phyloP scores from a whole-genome alignment of 1,140 invertebrate genomes.

The Neelides sp. region DNA sequence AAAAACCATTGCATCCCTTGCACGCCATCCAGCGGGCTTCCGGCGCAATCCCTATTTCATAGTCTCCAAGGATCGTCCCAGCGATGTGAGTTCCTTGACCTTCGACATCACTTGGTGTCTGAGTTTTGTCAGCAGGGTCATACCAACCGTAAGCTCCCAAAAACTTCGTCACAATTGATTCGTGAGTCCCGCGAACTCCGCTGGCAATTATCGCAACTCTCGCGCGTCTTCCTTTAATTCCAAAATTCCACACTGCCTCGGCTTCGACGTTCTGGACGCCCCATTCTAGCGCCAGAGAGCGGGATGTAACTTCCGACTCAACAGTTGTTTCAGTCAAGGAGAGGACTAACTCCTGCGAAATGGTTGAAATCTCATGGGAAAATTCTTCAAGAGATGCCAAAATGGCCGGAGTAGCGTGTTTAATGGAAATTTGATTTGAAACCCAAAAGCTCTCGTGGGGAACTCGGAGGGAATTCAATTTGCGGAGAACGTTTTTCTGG shows the following conservation, averaged over 20 bases:
- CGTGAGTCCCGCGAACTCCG: background rate
- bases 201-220: background rate
- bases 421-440: too few species aligned
- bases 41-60: constrained; percentile 6
- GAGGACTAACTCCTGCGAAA: too few species aligned
- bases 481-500: too few species aligned
- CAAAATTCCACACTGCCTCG: constrained; percentile 2
- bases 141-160: constrained; percentile 6
- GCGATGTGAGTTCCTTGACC: constrained; percentile 15
- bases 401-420: too few species aligned
- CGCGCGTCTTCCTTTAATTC: background rate
- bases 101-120: background rate
- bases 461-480: too few species aligned
- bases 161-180: background rate
- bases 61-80: constrained; percentile 2
- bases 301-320: too few species aligned
- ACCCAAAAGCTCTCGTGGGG: too few species aligned
- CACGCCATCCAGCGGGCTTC: constrained; percentile 9
- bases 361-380: too few species aligned
- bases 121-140: background rate
- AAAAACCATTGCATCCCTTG: constrained; percentile 1
- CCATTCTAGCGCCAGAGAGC: too few species aligned
- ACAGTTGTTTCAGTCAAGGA: too few species aligned
- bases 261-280: too few species aligned
- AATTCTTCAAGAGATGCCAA: too few species aligned